Base-by-base conservation (phyloP, 2,113 vertebrate genomes). In the Pitta sordida region DNA sequence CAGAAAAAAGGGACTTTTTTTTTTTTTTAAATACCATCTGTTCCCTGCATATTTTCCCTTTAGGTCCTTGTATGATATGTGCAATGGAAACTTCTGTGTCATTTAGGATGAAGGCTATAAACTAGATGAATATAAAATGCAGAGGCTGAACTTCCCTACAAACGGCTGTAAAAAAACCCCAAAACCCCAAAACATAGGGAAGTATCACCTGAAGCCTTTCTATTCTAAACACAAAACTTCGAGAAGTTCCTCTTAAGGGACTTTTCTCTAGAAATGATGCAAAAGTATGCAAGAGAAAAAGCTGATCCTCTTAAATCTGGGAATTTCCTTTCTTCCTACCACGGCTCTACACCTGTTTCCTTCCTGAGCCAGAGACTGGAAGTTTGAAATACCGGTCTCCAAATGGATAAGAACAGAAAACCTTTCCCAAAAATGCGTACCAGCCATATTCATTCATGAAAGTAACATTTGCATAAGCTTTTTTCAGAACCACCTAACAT, bases 71-170 rank as follows among this genome's bases (percentile, higher is more conserved):
- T 60, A 83, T 41, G 55, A 49, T 75, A 91, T 36, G 65, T 80
- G 82, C 79, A 90, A 20, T 91, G 83, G 90, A 80, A 96, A 94
- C 79, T 80, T 88, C 44, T 89, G 58, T 92, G 90, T 79, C 85
- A 88, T 43, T 73, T 13, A 94, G 79, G 67, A 96, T 90, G 80
- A 80, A 65, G 51, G 37, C 41, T 51, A 83, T 46, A 85, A 83
- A 85, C 55, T 26, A 94, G 52, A 56, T 24, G 44, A 88, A 81
- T 53, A 55, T 32, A 84, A 90, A 83, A 74, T 14, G 51, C 29
- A 86, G 46, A 92, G 36, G 43, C 20, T 59, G 51, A 32, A 62
- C 34, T 69, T 93, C 53, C 8, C 51, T 43, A 83, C 19, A 76
- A 59, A 84, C 2, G 34, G 44, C 21, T 78, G 60, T 7, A 3